Base-by-base conservation (phyloP, 2,113 vertebrate genomes). In the Dendropsophus ebraccatus region DNA sequence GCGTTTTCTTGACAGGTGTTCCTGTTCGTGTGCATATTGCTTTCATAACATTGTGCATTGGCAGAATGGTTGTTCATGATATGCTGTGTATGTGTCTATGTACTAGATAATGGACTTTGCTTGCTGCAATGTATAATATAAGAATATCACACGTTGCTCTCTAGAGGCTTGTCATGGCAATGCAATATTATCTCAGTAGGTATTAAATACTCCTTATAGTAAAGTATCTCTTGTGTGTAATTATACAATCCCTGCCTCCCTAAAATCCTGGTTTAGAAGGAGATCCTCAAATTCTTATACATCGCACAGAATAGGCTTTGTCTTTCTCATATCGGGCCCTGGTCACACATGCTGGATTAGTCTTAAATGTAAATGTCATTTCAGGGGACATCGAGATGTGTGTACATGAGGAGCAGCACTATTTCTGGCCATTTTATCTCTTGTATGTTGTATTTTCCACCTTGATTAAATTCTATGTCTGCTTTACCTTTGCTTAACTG, bases 161-260 rank as follows among this genome's bases (percentile, higher is more conserved):
- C 13, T 74, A 49, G 47, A 52, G n/a, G 21, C 25, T 76, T 76
- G n/a, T 76, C 28, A 76, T 50, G 28, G 16, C n/a, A 37, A 37
- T 37, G 30, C 67, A 41, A 30, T 70, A 30, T 76, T 50, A 76
- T 76, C 73, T 76, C 73, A 17, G 13, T 16, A 52, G 73, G 47
- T 14, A 13, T 1, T 49, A 17, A 52, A 25, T 75, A 28, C 41
- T 75, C 41, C 16, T n/a, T 73, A 41, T 41, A 72, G 62, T 67
- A 65, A 65, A 65, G 62, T 67, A 35, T 67, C 62, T 30, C 28
- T 67, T 67, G 28, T 67, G 32, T 69, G 16, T 17, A 69, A 35
- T 69, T 37, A 21, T 32, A 37, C 19, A 21, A 41, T 7, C 25
- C 10, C 9, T 32, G 32, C 32, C 65, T 13, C 56, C 21, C 56